A percentile compares a stretch with the other conserved stretches of the same genome.
phyloP scores from a whole-genome alignment of 1,140 invertebrate genomes.

The Rhopalosiphum maidis region DNA sequence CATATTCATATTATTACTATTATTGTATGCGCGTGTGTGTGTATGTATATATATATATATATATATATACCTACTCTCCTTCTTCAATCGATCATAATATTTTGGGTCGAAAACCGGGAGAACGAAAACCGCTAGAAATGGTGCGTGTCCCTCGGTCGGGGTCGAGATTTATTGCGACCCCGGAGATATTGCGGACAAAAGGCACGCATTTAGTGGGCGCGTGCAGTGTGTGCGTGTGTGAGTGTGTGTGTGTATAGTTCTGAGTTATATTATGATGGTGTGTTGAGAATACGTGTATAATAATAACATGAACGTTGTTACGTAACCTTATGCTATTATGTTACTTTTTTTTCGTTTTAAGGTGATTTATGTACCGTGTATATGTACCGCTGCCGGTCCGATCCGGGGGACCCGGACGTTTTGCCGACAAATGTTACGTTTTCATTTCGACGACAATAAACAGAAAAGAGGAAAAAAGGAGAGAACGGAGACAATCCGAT shows the following conservation, averaged over 20 bases:
- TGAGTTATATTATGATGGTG: not conserved
- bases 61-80: too few species aligned
- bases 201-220: not conserved
- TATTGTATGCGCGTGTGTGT: not conserved
- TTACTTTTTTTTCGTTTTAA: not conserved
- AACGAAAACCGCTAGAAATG: slow-evolving; percentile 48
- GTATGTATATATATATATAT: too few species aligned
- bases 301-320: not conserved
- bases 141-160: slow-evolving; percentile 38
- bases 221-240: not conserved
- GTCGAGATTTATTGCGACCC: slow-evolving; percentile 53
- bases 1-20: not conserved
- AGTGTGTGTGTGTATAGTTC: not conserved
- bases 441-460: not conserved
- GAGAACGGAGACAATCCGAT: not conserved
- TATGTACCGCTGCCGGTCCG: not conserved
- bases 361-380: slow-evolving; percentile 1
- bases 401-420: slow-evolving; percentile 9
- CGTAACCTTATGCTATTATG: slow-evolving; percentile 6
- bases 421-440: slow-evolving; percentile 37
- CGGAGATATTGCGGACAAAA: slow-evolving; percentile 48
- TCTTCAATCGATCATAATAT: slow-evolving; percentile 31
- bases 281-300: not conserved
- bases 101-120: slow-evolving; percentile 16
- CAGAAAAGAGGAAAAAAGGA: not conserved